Conservation (phyloP, 2,113 vertebrate genomes). For the Onychostruthus taczanowskii region DNA sequence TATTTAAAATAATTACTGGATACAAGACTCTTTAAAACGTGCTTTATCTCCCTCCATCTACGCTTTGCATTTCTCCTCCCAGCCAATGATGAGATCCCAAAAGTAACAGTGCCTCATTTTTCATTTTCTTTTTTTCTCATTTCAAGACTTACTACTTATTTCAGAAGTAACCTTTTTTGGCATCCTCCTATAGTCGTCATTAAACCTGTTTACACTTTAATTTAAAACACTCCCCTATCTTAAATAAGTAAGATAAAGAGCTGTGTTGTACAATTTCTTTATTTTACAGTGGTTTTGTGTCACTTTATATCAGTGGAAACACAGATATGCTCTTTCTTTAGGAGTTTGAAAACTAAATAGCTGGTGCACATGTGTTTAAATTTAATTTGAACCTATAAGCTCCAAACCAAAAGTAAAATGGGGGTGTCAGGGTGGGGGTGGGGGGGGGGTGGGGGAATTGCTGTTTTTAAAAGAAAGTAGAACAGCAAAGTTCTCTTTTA, state of each 20-base stretch:
- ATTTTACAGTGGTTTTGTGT: neutral
- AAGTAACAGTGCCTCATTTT: neutral
- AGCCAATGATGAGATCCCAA: neutral
- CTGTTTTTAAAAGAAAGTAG: constrained; percentile 41
- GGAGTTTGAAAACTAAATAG: constrained; percentile 37
- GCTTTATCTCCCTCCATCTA: neutral
- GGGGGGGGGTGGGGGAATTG: neutral
- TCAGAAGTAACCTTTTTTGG: neutral
- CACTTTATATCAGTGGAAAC: neutral
- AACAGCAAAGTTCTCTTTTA: neutral
- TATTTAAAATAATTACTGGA: neutral
- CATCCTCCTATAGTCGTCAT: neutral
- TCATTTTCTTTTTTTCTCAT: neutral
- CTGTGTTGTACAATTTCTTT: neutral
- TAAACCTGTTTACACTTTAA: neutral
- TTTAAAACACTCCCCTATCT: neutral
- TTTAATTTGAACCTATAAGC: constrained; percentile 32
- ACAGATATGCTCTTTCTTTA: neutral
- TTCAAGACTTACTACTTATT: neutral
- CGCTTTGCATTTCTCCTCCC: neutral
- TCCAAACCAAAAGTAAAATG: constrained; percentile 39
- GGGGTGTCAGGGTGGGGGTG: too few species aligned
- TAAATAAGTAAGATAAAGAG: neutral
- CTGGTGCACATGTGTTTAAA: constrained; percentile 42
- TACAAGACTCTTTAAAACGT: neutral